These are phyloP conservation scores for Capreolus pygargus DNA, from an alignment of 2,113 vertebrate species.

Conservation along the genomic window DNA sequence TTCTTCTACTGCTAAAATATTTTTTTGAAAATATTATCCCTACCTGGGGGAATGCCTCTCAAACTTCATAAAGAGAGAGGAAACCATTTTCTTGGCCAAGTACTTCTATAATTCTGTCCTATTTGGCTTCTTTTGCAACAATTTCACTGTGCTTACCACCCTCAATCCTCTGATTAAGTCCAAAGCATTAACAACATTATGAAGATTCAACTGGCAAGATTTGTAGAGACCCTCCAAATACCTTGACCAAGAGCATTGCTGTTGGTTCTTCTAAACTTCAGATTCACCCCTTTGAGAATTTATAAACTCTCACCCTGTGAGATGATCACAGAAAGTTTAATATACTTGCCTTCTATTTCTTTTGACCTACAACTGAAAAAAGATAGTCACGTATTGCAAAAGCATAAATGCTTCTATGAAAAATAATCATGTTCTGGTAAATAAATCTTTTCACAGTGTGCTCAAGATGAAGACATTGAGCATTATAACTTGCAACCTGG, in stretches of 20 bases:
- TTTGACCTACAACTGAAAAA: background rate
- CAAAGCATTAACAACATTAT: background rate
- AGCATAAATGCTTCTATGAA: background rate
- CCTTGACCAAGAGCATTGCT: background rate
- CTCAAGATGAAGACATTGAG: background rate
- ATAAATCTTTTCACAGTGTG: background rate
- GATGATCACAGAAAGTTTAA: background rate
- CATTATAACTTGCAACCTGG: background rate
- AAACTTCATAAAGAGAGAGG: background rate
- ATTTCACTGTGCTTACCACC: background rate
- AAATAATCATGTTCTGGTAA: background rate
- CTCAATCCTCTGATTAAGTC: background rate
- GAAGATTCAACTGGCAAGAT: background rate
- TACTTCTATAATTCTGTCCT: background rate
- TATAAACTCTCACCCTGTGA: background rate
- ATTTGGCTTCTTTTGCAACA: background rate
- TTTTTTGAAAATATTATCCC: background rate
- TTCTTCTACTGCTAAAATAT: background rate
- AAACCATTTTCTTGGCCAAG: background rate
- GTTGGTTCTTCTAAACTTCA: background rate
- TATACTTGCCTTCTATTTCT: background rate
- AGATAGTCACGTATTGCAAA: background rate
- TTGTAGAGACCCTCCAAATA: background rate
- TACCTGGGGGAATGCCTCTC: background rate
- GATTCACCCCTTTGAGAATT: background rate